Evolutionary conservation across 2,113 vertebrate genomes (phyloP), one percentile per base, ranked within the genome.

Genomic region (Ochotona princeps): DNA sequence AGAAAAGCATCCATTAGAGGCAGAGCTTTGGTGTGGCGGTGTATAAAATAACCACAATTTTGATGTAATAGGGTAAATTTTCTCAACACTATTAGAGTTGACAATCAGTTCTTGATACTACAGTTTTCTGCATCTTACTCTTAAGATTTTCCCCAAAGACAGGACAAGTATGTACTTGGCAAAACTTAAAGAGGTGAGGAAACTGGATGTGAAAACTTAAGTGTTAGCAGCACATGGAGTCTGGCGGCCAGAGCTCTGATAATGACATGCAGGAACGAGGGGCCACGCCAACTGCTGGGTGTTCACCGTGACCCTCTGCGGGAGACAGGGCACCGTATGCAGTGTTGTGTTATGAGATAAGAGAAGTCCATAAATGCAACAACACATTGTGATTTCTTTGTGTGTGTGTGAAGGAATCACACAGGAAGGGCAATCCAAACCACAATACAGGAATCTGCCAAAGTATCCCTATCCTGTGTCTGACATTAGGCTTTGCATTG

Each of bases 1-100:
- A 90, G 96, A 93, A 96, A 98, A 97, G 87, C 94, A 96, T 97
- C 96, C 93, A 94, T 97, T 97, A 98, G 94, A 92, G 96, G 92
- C 44, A 93, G 96, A 96, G 96, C 96, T 86, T 90, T 87, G 66
- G 92, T 97, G 94, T 94, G 92, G 80, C 96, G 92, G 96, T 97
- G 87, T 96, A 85, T 93, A 92, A 97, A 98, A 98, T 97, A 88
- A 97, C 95, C 96, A 96, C 94, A 95, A 88, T 97, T 97, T 97
- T 92, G 95, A 96, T 91, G 35, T 95, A 96, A 96, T 76, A 89
- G 81, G 95, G 89, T 96, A 91, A 81, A 96, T 97, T 97, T 97
- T 96, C 96, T 97, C 90, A 79, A 91, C 26, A 51, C 93, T 94
- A 65, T n/a, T 83, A 90, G 84, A 96, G 85, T 49, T 89, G 84